phyloP scores from a whole-genome alignment of 2,113 vertebrate species.

The Chloroceryle aenea region DNA sequence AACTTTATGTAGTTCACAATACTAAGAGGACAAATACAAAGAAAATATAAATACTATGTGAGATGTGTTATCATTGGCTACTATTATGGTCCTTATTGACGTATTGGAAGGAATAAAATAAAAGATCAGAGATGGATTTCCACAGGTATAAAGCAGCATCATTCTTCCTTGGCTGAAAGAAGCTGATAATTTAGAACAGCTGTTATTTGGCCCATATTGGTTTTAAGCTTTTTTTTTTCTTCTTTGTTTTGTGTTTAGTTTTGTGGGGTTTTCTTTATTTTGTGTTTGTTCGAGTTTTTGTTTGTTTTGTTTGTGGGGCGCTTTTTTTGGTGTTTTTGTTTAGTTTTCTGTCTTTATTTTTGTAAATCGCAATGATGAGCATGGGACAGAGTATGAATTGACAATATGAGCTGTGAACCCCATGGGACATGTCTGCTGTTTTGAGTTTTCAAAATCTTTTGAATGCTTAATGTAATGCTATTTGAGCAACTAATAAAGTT shows the following conservation, averaged over 20 bases:
- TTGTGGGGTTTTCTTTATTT: too few species aligned
- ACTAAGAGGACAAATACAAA: background rate
- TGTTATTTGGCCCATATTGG: background rate
- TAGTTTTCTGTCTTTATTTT: background rate
- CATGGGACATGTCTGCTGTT: background rate
- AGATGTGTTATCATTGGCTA: background rate
- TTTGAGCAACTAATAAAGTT: constrained; percentile 4
- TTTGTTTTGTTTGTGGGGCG: too few species aligned
- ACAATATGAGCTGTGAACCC: background rate
- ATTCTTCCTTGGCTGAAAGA: background rate
- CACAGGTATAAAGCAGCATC: background rate
- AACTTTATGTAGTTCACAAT: background rate
- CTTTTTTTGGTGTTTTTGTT: background rate
- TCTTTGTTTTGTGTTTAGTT: too few species aligned
- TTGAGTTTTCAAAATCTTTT: background rate
- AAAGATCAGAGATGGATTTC: background rate
- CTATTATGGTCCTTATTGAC: background rate
- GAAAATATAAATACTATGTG: background rate
- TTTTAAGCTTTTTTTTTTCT: background rate
- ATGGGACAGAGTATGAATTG: background rate
- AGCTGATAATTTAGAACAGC: constrained; percentile 16
- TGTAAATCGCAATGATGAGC: background rate
- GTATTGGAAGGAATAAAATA: background rate
- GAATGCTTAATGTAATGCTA: background rate
- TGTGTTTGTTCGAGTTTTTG: too few species aligned